phyloP scores from a whole-genome alignment of 2,797 vertebrate genomes.

The Spheniscus humboldti region DNA sequence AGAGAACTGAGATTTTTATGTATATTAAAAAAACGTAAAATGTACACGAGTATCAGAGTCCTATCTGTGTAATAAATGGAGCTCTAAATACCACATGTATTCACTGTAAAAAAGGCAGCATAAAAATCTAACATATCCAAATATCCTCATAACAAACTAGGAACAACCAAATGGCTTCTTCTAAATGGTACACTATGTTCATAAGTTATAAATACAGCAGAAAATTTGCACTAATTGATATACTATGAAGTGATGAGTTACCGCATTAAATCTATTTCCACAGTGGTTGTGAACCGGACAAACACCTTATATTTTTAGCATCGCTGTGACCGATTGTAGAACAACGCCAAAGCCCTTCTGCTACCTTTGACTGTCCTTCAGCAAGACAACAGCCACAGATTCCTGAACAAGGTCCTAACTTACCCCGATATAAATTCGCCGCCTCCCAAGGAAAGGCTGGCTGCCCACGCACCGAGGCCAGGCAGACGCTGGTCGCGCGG shows the following conservation, averaged over 20 bases:
- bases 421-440: rapidly evolving
- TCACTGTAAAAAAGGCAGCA: not conserved
- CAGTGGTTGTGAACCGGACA: not conserved
- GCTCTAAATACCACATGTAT: not conserved
- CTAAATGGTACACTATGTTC: not conserved
- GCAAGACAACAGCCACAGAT: not conserved
- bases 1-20: not conserved
- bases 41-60: not conserved
- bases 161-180: not conserved
- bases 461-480: not conserved
- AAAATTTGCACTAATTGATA: not conserved
- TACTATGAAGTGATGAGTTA: not conserved
- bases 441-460: too few relatives aligned
- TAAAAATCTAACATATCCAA: rapidly evolving
- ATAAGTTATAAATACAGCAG: not conserved
- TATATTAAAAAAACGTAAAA: not conserved
- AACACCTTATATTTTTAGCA: not conserved
- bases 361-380: not conserved
- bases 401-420: rapidly evolving
- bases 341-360: not conserved
- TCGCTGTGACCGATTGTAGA: rapidly evolving
- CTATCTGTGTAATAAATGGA: not conserved
- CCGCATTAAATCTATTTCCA: not conserved
- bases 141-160: not conserved
- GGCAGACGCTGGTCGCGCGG: rapidly evolving